Percentiles rank a stretch among this genome's conserved stretches.
Conservation (phyloP, 1,140 invertebrate species). For the Calephelis nemesis region DNA sequence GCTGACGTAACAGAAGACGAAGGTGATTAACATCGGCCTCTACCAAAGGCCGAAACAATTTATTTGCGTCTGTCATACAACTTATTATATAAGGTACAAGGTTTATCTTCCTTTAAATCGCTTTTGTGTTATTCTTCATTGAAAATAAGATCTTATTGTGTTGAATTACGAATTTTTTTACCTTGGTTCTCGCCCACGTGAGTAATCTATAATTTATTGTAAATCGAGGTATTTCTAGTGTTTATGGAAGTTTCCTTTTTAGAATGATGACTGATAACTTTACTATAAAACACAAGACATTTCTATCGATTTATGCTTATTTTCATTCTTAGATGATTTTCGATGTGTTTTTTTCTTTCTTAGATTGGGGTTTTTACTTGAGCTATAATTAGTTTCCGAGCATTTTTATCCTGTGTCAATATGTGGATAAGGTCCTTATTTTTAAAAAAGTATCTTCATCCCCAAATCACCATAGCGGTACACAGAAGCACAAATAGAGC, state of each 20-base stretch:
- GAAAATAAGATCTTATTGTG: background rate
- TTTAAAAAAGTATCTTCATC: too few species aligned
- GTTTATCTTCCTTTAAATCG: slow-evolving; percentile 12
- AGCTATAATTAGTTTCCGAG: too few species aligned
- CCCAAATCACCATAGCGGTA: too few species aligned
- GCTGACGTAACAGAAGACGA: slow-evolving; percentile 12
- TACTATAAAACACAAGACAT: background rate
- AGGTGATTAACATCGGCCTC: slow-evolving; percentile 15
- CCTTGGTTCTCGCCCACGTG: background rate
- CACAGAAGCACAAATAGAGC: too few species aligned
- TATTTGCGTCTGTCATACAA: background rate
- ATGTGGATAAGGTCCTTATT: too few species aligned
- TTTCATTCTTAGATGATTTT: background rate
- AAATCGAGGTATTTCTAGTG: slow-evolving; percentile 12
- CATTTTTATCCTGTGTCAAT: too few species aligned
- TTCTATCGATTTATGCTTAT: background rate
- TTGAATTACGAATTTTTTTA: background rate
- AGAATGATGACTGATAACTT: background rate
- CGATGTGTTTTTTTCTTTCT: too few species aligned
- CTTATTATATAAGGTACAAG: background rate
- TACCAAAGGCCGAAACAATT: background rate
- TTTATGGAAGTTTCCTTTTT: background rate
- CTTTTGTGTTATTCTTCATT: background rate
- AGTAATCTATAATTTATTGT: slow-evolving; percentile 5
- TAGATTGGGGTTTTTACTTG: too few species aligned